Evolutionary conservation across 2,113 vertebrate genomes (phyloP), one percentile per base, ranked within the genome.

Genomic region (Podocnemis expansa): DNA sequence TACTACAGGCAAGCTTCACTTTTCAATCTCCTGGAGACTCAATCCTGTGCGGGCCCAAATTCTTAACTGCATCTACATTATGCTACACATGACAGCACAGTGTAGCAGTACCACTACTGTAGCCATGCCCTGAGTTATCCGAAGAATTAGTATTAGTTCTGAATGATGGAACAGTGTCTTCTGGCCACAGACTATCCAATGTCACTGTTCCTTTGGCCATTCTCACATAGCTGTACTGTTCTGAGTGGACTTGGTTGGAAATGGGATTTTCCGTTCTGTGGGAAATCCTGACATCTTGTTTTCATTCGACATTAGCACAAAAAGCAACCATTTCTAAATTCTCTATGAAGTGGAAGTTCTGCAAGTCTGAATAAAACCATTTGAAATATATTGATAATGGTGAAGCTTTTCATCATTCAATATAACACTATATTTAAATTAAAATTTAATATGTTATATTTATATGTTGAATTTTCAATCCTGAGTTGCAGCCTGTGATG

Each of bases 381-480:
- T 27, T 29, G 8, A 58, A 58, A 58, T 58, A 27, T 14, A 11
- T 9, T 58, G 56, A 58, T 58, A 58, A 58, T 29, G 56, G 25
- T 29, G 24, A 58, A 58, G 25, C 56, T 10, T 11, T 51, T 13
- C 13, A 51, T 12, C 51, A 51, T 13, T 51, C 13, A 51, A 51
- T 14, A 51, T 51, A 51, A 51, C 51, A 51, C 4, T 11, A 51
- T 51, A 49, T 49, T 49, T 49, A 13, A 51, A 51, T 51, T 51
- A 51, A 14, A 51, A 13, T 51, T 8, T 51, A 51, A 51, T 51
- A 51, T 11, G 13, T 51, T 51, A 51, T 51, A 51, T 51, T 11
- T 51, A 51, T 51, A 51, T 51, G 0, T 29, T 10, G 27, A 21
- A 41, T 52, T 52, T 1, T 0, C 80, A 55, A 22, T 5, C 25